A percentile compares a stretch with the other conserved stretches of the same genome.
Evolutionary conservation across 2,888 invertebrate species (phyloP).

Genomic region (Hydroisotoma schaefferi): DNA sequence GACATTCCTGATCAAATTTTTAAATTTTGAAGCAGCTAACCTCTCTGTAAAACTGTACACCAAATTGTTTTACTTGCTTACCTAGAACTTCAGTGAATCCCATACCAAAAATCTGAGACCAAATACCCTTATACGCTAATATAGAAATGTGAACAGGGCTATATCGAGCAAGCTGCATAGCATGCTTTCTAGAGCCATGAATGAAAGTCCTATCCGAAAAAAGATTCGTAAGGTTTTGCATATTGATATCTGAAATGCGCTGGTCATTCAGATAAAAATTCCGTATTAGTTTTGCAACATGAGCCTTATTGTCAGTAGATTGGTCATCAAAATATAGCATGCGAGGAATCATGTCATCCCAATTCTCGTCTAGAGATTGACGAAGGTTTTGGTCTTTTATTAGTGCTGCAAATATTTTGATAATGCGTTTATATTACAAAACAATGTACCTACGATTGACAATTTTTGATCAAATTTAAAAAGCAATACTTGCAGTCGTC

Average conservation of each 20-base stretch:
- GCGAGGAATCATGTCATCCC: constrained; percentile 4
- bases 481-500: no score
- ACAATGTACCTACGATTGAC: no score
- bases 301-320: constrained; percentile 2
- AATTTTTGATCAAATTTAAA: no score
- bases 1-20: constrained; percentile 17
- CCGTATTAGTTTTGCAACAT: constrained; percentile 12
- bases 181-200: constrained; percentile 19
- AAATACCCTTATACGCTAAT: constrained; percentile 23
- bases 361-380: constrained; percentile 24
- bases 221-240: constrained; percentile 27
- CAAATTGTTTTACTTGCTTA: background rate
- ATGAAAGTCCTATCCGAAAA: constrained; percentile 28
- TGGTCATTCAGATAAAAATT: constrained; percentile 24
- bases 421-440: background rate
- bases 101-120: constrained; percentile 23
- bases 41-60: background rate
- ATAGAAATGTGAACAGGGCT: constrained; percentile 19
- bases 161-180: constrained; percentile 22
- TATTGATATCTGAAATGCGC: constrained; percentile 15
- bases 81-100: constrained; percentile 27
- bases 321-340: constrained; percentile 14
- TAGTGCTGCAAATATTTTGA: constrained; percentile 6
- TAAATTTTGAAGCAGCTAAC: background rate
- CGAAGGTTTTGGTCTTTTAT: constrained; percentile 13